Evolutionary conservation across 2,113 vertebrate species (phyloP), one percentile per base, ranked within the genome.

Genomic region (Tupaia chinensis): DNA sequence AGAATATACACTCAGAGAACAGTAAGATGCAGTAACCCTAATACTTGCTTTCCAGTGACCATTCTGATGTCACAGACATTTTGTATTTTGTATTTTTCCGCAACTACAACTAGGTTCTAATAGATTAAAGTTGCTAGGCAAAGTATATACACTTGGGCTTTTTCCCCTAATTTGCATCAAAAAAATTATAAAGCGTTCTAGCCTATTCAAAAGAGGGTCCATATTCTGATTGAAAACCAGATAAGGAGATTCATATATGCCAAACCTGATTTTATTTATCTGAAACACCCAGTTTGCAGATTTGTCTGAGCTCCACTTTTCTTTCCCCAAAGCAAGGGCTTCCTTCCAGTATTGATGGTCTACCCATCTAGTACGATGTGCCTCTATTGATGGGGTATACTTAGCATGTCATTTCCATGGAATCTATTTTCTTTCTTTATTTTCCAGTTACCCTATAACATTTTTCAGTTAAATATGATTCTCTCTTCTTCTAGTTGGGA

Each of bases 31-130:
- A 72, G 0, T 54, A 81, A 3, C 12, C 81, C 66, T 73, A 53
- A 60, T 77, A 17, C 25, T 87, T 66, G 14, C 20, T 94, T 91
- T 32, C 44, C 56, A 22, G 27, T 19, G 54, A n/a, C 32, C 60
- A 11, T 95, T 79, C 66, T 82, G n/a, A 97, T 76, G 16, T 77
- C 56, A 53, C 27, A 68, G 5, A 17, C 25, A 23, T 72, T 85
- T 16, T 94, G 74, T 20, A 87, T 91, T 85, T 16, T 94, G 74
- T 19, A 87, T 91, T 80, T 93, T 82, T 91, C 70, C 72, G 3
- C 23, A 23, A 16, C 74, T 77, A 13, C 29, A 94, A 0, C 76
- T 80, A 73, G 70, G 9, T 53, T 89, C 69, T 69, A 82, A 19
- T 70, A 2, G 27, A 65, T 78, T 92, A 29, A 73, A 58, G 2